Evolutionary conservation across 2,113 vertebrate genomes (phyloP).

Genomic region (Tretioscincus oriximinensis): DNA sequence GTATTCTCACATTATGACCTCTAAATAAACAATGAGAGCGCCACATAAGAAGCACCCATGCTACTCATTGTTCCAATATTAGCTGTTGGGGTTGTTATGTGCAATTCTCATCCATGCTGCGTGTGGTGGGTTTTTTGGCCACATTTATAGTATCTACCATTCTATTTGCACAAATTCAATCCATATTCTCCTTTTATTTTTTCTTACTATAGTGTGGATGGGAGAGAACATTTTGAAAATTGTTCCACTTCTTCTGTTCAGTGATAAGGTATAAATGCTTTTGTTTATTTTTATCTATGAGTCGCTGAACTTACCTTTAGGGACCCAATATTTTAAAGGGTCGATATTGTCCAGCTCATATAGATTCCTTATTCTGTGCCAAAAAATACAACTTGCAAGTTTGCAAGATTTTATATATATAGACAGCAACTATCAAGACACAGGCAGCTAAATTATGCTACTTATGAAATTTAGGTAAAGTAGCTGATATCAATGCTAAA

Average conservation of each 20-base stretch:
- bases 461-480: slow-evolving; percentile 34
- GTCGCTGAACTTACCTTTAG: not conserved
- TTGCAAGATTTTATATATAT: slow-evolving; percentile 38
- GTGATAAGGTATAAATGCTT: not conserved
- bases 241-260: not conserved
- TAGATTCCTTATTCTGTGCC: slow-evolving; percentile 43
- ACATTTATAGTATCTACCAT: not conserved
- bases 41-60: not conserved
- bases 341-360: not conserved
- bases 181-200: not conserved
- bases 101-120: not conserved
- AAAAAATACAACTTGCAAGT: slow-evolving; percentile 40
- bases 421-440: slow-evolving; percentile 56
- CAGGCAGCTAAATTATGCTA: slow-evolving; percentile 44
- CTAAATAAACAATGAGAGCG: not conserved
- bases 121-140: not conserved
- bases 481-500: slow-evolving; percentile 46
- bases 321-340: slow-evolving; percentile 5
- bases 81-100: not conserved
- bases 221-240: not conserved
- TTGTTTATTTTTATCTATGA: not conserved
- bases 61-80: not conserved
- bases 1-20: not conserved
- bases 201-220: not conserved
- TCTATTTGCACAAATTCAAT: not conserved